Percentiles rank a stretch among this genome's conserved stretches.
Evolutionary conservation across 2,113 vertebrate species (phyloP).

Genomic region (Neolamprologus modestus): DNA sequence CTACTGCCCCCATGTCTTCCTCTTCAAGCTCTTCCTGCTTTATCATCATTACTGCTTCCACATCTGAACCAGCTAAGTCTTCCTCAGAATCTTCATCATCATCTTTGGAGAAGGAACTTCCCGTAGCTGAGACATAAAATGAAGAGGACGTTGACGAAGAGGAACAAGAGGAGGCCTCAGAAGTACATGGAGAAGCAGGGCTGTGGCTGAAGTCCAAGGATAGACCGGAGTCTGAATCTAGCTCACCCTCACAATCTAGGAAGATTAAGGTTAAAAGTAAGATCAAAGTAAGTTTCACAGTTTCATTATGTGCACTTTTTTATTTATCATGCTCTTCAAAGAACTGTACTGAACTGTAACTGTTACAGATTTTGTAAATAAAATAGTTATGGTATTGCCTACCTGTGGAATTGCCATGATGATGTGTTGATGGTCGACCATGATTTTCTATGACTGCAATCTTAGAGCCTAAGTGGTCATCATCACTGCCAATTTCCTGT

Average conservation of each 20-base stretch:
- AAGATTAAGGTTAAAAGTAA: background rate
- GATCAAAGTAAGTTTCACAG: background rate
- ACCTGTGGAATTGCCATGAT: background rate
- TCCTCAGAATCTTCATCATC: conserved; percentile 76
- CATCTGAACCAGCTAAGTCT: conserved; percentile 74
- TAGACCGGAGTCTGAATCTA: conserved; percentile 92
- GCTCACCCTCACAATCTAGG: conserved; percentile 28
- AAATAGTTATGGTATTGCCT: background rate
- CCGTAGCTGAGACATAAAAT: background rate
- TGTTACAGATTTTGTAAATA: background rate
- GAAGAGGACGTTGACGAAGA: conserved; percentile 60
- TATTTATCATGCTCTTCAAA: background rate
- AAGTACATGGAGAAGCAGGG: conserved; percentile 82
- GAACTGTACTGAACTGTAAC: background rate
- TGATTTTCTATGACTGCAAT: background rate
- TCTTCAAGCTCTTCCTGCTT: conserved; percentile 77
- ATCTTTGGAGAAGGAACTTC: conserved; percentile 70
- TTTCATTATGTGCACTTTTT: background rate
- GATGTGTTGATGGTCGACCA: background rate
- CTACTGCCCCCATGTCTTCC: conserved; percentile 84
- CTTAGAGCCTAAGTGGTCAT: background rate
- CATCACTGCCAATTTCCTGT: background rate
- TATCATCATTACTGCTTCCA: conserved; percentile 31
- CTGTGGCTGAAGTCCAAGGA: conserved; percentile 89
- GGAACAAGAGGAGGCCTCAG: conserved; percentile 77